These are phyloP conservation scores for Sebastes taczanowskii DNA, from an alignment of 2,797 vertebrate genomes.

Conservation along the genomic window DNA sequence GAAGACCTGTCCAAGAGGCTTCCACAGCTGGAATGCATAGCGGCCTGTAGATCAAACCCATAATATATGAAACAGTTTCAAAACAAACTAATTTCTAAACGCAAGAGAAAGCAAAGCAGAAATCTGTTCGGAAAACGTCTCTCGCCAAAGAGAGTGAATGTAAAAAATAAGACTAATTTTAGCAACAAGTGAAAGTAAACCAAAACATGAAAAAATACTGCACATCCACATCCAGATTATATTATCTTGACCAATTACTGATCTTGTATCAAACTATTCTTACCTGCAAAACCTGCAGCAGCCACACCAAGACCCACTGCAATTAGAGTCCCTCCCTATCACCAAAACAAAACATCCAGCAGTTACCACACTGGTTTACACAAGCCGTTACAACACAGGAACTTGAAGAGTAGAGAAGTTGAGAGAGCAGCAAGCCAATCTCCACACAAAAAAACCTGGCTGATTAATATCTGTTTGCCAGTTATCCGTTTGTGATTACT, in stretches of 20 bases:
- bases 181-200: neutral
- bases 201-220: neutral
- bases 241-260: neutral
- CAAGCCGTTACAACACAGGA: neutral
- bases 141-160: neutral
- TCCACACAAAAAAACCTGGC: neutral
- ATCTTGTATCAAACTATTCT: conserved; percentile 7
- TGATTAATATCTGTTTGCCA: neutral
- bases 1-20: conserved; percentile 89
- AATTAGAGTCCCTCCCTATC: conserved; percentile 87
- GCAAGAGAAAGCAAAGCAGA: neutral
- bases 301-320: conserved; percentile 90
- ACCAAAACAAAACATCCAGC: neutral
- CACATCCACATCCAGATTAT: neutral
- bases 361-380: neutral
- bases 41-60: conserved; percentile 80
- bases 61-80: neutral
- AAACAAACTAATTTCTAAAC: neutral
- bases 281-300: conserved; percentile 91
- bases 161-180: neutral
- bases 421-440: neutral
- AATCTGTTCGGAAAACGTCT: neutral
- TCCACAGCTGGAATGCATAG: conserved; percentile 91
- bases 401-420: neutral
- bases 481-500: neutral